Conservation (phyloP, 2,888 invertebrate genomes). For the Acrobasis suavella region DNA sequence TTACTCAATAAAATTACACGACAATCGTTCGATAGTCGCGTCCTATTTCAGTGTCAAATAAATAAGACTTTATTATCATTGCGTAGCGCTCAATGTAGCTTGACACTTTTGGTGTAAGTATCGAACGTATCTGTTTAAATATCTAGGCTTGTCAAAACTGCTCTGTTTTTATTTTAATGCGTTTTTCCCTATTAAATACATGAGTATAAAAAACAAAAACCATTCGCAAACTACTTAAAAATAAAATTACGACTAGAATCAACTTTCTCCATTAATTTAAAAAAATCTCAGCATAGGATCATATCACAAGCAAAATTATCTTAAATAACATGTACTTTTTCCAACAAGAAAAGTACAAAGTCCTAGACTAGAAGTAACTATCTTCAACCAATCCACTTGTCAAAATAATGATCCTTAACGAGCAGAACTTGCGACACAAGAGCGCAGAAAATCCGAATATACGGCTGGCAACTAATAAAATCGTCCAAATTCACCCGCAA, state of each 20-base stretch:
- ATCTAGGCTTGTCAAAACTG: no score
- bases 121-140: no score
- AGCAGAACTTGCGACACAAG: constrained; percentile 16
- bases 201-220: no score
- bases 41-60: no score
- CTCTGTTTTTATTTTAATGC: neutral
- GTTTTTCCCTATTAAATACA: neutral
- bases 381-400: constrained; percentile 1
- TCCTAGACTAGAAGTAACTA: neutral
- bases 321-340: neutral
- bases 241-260: no score
- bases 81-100: neutral
- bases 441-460: constrained; percentile 12
- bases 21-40: no score
- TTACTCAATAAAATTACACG: no score
- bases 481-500: constrained; percentile 47
- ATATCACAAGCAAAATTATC: no score
- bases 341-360: neutral
- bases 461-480: constrained; percentile 40
- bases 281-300: no score
- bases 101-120: neutral
- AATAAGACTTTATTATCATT: no score
- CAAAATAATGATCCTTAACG: constrained; percentile 21
- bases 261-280: no score
- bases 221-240: no score